Evolutionary conservation across 2,113 vertebrate genomes (phyloP).

Genomic region (Ictidomys tridecemlineatus): DNA sequence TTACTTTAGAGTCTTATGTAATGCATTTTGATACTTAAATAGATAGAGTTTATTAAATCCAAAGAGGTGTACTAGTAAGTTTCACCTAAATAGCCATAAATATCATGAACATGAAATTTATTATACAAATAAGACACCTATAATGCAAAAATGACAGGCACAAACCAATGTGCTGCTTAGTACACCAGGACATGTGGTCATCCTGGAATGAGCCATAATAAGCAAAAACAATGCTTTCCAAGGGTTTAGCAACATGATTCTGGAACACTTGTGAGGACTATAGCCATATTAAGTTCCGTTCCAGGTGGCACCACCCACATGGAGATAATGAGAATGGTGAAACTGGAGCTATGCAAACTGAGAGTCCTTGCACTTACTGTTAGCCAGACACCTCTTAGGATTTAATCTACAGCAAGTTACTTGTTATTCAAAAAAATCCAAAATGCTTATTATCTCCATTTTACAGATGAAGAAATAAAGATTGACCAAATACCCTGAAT

Average conservation of each 20-base stretch:
- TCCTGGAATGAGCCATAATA: neutral
- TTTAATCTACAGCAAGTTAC: neutral
- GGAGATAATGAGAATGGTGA: neutral
- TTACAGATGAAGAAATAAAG: neutral
- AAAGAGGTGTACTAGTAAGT: neutral
- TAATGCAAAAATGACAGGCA: neutral
- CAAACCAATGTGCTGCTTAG: neutral
- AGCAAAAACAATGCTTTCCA: neutral
- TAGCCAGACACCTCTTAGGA: neutral
- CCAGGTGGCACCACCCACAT: no score
- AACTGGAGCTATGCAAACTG: neutral
- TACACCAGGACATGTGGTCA: neutral
- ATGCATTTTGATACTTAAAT: neutral
- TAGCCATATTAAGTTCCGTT: accelerated
- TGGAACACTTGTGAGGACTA: neutral
- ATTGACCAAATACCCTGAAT: neutral
- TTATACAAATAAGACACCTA: neutral
- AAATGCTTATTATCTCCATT: neutral
- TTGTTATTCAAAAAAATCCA: neutral
- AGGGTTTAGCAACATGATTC: accelerated
- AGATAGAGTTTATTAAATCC: neutral
- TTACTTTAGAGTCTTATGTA: neutral
- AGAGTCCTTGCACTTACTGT: neutral
- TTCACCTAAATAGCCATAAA: neutral
- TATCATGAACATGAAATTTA: neutral